Evolutionary conservation across 2,888 invertebrate genomes (phyloP).

Genomic region (Andrena bicolor): DNA sequence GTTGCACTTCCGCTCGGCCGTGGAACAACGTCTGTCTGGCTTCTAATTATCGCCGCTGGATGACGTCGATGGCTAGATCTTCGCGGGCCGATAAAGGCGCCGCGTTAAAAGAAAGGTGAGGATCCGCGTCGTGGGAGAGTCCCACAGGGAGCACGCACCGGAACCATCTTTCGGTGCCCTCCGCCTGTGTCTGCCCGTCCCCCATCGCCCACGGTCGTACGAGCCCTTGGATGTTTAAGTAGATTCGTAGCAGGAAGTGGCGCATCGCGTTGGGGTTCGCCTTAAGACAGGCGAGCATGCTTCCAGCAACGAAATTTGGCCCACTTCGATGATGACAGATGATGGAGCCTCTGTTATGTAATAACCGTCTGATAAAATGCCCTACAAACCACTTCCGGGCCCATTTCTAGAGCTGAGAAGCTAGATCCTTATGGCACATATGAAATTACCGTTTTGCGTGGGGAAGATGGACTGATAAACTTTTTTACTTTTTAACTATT

Average conservation of each 20-base stretch:
- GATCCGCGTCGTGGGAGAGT: conserved; percentile 81
- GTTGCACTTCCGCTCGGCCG: conserved; percentile 30
- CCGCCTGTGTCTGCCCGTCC: conserved; percentile 31
- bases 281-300: conserved; percentile 40
- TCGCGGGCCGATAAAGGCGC: conserved; percentile 60
- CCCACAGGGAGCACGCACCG: conserved; percentile 83
- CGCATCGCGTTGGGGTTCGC: conserved; percentile 43
- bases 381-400: conserved; percentile 25
- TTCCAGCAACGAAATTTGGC: conserved; percentile 43
- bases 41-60: conserved; percentile 66
- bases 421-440: no score
- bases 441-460: no score
- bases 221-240: conserved; percentile 53
- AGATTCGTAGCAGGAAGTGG: conserved; percentile 49
- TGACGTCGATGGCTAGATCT: conserved; percentile 59
- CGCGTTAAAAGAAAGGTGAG: conserved; percentile 58
- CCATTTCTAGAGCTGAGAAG: neutral
- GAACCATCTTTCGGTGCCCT: conserved; percentile 74
- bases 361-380: conserved; percentile 23
- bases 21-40: conserved; percentile 54
- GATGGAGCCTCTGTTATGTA: neutral
- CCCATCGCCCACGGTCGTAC: conserved; percentile 35
- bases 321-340: neutral
- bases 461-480: no score
- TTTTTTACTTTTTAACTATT: no score